Conservation (phyloP, 2,113 vertebrate species). For the Cyanoramphus novaezelandiae region DNA sequence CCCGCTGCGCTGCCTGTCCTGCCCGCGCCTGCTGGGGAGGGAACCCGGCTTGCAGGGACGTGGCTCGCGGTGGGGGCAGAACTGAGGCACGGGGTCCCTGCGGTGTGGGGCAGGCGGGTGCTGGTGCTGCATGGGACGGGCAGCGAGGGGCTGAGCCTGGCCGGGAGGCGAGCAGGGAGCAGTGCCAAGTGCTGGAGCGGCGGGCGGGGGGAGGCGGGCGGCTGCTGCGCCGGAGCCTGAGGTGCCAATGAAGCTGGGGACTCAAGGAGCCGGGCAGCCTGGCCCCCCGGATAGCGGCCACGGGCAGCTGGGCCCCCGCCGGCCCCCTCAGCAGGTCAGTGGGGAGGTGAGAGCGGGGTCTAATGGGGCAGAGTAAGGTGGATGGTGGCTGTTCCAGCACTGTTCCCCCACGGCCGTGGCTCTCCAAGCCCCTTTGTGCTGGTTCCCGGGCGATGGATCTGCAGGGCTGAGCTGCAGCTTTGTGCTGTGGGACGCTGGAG, state of each 20-base stretch:
- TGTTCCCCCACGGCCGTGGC: neutral
- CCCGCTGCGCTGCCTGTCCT: neutral
- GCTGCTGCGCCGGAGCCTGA: conserved; percentile 55
- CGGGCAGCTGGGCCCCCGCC: conserved; percentile 21
- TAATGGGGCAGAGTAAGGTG: neutral
- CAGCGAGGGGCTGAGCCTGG: conserved; percentile 47
- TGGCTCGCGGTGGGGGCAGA: neutral
- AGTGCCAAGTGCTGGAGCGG: conserved; percentile 65
- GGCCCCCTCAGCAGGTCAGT: conserved; percentile 74
- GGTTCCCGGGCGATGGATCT: conserved; percentile 48
- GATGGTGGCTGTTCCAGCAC: neutral
- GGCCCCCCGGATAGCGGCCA: conserved; percentile 37
- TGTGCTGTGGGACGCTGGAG: neutral
- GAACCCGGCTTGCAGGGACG: neutral
- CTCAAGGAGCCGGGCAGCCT: neutral
- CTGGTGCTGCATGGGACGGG: neutral
- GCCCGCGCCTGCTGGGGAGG: neutral
- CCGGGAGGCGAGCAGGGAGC: conserved; percentile 65
- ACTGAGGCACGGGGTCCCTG: neutral
- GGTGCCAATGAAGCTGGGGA: conserved; percentile 71
- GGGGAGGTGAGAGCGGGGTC: neutral
- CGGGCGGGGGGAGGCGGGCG: conserved; percentile 36
- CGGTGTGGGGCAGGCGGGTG: neutral
- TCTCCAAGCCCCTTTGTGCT: conserved; percentile 71
- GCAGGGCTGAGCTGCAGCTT: conserved; percentile 60